Conservation (phyloP, 2,888 invertebrate genomes). For the Lissocephala sabroskyi region DNA sequence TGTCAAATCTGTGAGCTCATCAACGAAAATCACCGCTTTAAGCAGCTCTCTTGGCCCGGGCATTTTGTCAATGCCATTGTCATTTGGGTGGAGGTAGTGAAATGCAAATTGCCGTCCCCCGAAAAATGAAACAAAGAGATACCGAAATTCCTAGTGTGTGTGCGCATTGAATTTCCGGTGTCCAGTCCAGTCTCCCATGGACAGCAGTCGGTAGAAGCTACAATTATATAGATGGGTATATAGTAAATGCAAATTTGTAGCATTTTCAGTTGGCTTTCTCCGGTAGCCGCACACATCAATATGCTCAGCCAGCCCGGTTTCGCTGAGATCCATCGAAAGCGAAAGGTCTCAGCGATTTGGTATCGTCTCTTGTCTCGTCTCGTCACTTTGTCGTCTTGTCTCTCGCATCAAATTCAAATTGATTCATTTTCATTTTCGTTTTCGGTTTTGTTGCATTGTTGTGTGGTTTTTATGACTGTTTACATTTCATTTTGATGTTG, state of each 20-base stretch:
- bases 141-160: no score
- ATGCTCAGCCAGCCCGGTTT: constrained; percentile 34
- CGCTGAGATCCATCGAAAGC: constrained; percentile 48
- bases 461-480: constrained; percentile 28
- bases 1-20: constrained; percentile 46
- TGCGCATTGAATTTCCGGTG: not conserved
- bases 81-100: constrained; percentile 26
- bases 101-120: constrained; percentile 56
- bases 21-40: constrained; percentile 19
- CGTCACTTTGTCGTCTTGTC: constrained; percentile 5
- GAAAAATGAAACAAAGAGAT: constrained; percentile 8
- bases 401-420: constrained; percentile 36
- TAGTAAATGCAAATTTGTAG: constrained; percentile 6
- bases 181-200: not conserved
- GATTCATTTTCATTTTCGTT: constrained; percentile 38
- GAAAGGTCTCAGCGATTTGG: constrained; percentile 38
- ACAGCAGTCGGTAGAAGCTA: not conserved
- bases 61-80: constrained; percentile 41
- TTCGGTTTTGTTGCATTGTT: constrained; percentile 16
- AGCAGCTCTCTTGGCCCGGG: constrained; percentile 22
- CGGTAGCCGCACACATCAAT: constrained; percentile 48
- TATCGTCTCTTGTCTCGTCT: constrained; percentile 12
- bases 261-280: constrained; percentile 37
- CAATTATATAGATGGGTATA: constrained; percentile 1
- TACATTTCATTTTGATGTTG: constrained; percentile 19